Evolutionary conservation across 2,888 invertebrate genomes (phyloP).

Genomic region (Galerucella pusilla): DNA sequence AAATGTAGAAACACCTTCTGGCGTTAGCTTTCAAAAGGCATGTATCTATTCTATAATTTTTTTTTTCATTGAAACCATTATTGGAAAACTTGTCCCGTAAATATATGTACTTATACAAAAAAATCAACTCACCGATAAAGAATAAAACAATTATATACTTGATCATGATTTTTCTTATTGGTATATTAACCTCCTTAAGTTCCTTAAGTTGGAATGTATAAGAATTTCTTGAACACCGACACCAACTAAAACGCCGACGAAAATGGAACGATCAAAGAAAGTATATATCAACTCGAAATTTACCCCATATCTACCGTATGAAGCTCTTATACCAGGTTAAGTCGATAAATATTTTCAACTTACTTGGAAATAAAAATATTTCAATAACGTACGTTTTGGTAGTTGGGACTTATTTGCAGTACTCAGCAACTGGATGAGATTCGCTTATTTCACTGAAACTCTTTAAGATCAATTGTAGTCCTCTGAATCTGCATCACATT

Average conservation of each 20-base stretch:
- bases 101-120: background rate
- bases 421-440: no score
- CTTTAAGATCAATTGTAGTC: no score
- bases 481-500: no score
- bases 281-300: conserved; percentile 15
- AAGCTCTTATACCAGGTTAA: conserved; percentile 15
- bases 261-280: conserved; percentile 27
- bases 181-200: conserved; percentile 10
- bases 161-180: conserved; percentile 14
- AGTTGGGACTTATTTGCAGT: no score
- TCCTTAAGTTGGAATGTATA: no score
- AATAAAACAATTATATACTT: conserved; percentile 26
- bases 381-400: no score
- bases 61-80: background rate
- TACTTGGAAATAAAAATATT: no score
- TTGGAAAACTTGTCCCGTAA: background rate
- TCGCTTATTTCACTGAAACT: no score
- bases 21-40: no score
- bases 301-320: conserved; percentile 19
- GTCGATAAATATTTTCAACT: background rate
- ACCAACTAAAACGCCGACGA: conserved; percentile 11
- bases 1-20: no score
- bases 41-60: background rate
- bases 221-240: conserved; percentile 7
- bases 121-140: conserved; percentile 29